These are phyloP conservation scores for Leptocoma aspasia DNA, from an alignment of 2,113 vertebrate species.

Conservation along the genomic window DNA sequence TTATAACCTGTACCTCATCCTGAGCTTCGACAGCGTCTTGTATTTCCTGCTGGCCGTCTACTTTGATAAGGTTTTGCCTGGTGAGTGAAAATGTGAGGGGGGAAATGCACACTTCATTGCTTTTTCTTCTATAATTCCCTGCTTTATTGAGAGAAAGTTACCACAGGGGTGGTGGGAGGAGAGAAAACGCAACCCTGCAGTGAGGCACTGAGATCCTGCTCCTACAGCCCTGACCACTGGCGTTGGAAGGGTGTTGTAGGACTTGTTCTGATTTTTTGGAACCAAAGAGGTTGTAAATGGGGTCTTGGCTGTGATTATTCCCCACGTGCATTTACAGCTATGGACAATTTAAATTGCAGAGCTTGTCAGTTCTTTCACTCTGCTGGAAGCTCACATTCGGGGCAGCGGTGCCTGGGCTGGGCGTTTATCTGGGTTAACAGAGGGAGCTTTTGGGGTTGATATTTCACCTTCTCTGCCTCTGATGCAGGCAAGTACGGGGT, in stretches of 20 bases:
- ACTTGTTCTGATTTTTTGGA: not conserved
- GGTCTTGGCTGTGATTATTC: not conserved
- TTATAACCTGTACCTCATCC: slow-evolving; percentile 72
- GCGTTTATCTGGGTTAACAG: too few species aligned
- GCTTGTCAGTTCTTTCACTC: rapidly evolving
- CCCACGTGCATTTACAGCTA: not conserved
- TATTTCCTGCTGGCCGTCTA: slow-evolving; percentile 85
- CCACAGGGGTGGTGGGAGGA: not conserved
- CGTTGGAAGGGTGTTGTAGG: not conserved
- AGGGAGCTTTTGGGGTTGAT: not conserved
- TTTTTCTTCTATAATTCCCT: not conserved
- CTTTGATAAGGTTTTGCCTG: slow-evolving; percentile 86
- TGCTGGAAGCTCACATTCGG: too few species aligned
- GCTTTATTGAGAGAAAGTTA: not conserved
- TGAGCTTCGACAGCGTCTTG: slow-evolving; percentile 79
- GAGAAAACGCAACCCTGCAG: not conserved
- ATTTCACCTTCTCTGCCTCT: not conserved
- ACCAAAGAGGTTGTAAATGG: not conserved
- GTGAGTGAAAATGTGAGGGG: slow-evolving; percentile 60
- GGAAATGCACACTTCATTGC: not conserved
- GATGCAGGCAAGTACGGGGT: slow-evolving; percentile 79
- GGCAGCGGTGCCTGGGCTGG: too few species aligned
- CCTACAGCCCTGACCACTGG: not conserved
- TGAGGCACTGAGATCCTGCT: not conserved
- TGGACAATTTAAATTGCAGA: not conserved